A percentile compares a stretch with the other conserved stretches of the same genome.
phyloP scores from a whole-genome alignment of 2,797 vertebrate genomes.

The Loriculus beryllinus region DNA sequence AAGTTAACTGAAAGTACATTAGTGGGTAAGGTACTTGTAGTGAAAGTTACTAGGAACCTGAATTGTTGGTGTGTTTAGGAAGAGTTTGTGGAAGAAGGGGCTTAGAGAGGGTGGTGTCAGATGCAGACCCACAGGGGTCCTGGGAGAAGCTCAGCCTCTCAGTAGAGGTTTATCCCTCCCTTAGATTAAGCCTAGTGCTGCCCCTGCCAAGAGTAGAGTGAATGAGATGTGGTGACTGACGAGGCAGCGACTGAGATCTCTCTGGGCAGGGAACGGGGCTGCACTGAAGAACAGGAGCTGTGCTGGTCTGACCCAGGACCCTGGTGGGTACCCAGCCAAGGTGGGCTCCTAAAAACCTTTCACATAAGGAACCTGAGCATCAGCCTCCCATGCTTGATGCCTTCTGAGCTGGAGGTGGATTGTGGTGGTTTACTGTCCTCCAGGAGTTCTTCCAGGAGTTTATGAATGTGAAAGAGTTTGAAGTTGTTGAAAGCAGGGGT shows the following conservation, averaged over 20 bases:
- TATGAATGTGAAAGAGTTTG: background rate
- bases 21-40: background rate
- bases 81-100: background rate
- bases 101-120: background rate
- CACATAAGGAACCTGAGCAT: rapidly evolving
- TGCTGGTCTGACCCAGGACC: background rate
- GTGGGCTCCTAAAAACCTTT: background rate
- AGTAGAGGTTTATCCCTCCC: background rate
- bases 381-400: rapidly evolving
- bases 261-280: background rate
- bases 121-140: background rate
- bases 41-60: background rate
- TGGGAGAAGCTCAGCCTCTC: background rate
- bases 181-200: background rate
- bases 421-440: background rate
- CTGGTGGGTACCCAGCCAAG: background rate
- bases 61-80: background rate
- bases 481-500: background rate
- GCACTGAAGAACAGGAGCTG: background rate
- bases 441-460: background rate
- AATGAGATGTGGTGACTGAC: background rate
- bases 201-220: background rate
- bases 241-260: background rate
- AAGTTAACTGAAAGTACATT: background rate
- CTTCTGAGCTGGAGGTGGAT: background rate